A percentile compares a stretch with the other conserved stretches of the same genome.
phyloP scores from a whole-genome alignment of 2,797 vertebrate genomes.

The Tragelaphus oryx region DNA sequence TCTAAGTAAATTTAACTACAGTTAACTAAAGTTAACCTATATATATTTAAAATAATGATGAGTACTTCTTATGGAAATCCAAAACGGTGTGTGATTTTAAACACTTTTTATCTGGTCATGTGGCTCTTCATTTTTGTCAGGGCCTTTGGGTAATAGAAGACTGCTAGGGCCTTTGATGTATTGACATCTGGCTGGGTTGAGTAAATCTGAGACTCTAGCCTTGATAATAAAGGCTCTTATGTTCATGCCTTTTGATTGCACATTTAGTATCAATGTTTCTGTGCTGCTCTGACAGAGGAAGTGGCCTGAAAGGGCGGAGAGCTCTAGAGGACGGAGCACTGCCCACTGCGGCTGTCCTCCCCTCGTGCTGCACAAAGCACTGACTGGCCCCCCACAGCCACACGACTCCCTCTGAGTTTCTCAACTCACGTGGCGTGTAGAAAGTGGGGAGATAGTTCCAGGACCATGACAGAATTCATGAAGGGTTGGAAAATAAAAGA shows the following conservation, averaged over 20 bases:
- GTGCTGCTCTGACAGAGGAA: neutral
- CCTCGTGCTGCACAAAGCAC: neutral
- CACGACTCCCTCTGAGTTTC: neutral
- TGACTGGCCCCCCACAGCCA: neutral
- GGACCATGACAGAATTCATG: neutral
- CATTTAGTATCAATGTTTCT: neutral
- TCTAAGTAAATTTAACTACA: neutral
- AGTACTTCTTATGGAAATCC: neutral
- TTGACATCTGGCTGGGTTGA: neutral
- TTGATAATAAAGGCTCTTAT: neutral
- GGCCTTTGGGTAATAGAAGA: neutral
- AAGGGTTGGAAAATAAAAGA: neutral
- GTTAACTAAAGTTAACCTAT: neutral
- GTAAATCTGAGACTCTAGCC: neutral
- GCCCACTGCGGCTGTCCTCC: fast-evolving
- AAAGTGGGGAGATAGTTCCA: neutral
- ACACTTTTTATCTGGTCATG: neutral
- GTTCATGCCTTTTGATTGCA: neutral
- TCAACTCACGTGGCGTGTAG: neutral
- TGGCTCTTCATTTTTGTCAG: neutral
- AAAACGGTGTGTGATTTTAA: neutral
- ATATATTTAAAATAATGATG: neutral
- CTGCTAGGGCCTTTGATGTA: neutral
- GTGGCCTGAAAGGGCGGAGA: neutral
- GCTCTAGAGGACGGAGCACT: neutral